phyloP scores from a whole-genome alignment of 2,797 vertebrate species.

The Enteromius argenteus region DNA sequence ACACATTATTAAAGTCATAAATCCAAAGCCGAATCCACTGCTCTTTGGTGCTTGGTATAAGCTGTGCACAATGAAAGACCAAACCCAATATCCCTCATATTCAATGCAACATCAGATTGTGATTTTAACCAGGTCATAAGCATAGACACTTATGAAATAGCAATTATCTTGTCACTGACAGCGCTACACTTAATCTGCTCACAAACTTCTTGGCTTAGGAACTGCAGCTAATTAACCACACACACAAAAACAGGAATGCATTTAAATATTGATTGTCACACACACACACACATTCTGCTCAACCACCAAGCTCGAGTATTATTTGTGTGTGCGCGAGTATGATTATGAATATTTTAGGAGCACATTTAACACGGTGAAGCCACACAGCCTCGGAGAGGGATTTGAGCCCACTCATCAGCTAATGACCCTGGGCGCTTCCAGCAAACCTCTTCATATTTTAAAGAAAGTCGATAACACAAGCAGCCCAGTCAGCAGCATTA shows the following conservation, averaged over 20 bases:
- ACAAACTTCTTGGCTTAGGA: constrained; percentile 82
- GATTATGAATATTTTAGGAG: constrained; percentile 89
- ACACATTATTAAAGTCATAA: neutral
- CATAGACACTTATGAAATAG: constrained; percentile 64
- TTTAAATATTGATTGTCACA: constrained; percentile 83
- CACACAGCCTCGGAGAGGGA: constrained; percentile 78
- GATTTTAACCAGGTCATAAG: constrained; percentile 50
- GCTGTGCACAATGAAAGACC: neutral
- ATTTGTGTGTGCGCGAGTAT: constrained; percentile 72
- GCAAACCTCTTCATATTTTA: constrained; percentile 87
- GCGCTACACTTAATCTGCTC: constrained; percentile 80
- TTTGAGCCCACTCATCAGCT: constrained; percentile 85
- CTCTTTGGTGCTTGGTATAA: neutral
- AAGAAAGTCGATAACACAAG: constrained; percentile 84
- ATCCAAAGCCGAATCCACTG: neutral
- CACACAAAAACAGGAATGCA: constrained; percentile 83
- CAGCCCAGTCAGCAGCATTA: constrained; percentile 86
- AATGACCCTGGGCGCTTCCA: constrained; percentile 87
- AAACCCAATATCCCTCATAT: constrained; percentile 3
- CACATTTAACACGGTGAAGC: constrained; percentile 85
- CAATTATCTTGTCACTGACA: constrained; percentile 72
- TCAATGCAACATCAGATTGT: constrained; percentile 50
- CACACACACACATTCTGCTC: constrained; percentile 53
- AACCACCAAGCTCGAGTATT: constrained; percentile 70
- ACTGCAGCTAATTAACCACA: constrained; percentile 85